phyloP scores from a whole-genome alignment of 2,888 invertebrate genomes.

The Trisateles emortualis region DNA sequence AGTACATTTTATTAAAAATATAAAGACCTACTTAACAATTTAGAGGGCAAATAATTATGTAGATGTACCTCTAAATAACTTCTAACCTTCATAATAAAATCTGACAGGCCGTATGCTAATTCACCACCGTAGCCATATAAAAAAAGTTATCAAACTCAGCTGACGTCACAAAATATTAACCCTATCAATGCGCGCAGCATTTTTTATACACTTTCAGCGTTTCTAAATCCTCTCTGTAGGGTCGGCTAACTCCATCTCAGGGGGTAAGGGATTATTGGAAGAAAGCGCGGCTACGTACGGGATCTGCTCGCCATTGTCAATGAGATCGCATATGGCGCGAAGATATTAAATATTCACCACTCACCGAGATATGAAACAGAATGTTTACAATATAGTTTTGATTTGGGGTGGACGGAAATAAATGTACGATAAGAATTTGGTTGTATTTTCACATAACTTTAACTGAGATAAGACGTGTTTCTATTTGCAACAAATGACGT shows the following conservation, averaged over 20 bases:
- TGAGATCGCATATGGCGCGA: constrained; percentile 68
- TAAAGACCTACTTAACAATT: too few species aligned
- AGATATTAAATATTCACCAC: constrained; percentile 76
- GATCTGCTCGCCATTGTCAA: constrained; percentile 65
- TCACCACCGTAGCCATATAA: too few species aligned
- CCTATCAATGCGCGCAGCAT: constrained; percentile 41
- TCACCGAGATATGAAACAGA: constrained; percentile 44
- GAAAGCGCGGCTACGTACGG: constrained; percentile 58
- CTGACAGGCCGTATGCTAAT: too few species aligned
- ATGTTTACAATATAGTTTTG: constrained; percentile 44
- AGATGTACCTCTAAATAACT: too few species aligned
- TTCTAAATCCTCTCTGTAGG: constrained; percentile 63
- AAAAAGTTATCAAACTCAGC: constrained; percentile 24
- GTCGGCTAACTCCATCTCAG: constrained; percentile 63
- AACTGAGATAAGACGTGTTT: background rate
- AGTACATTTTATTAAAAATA: too few species aligned
- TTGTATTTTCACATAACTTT: background rate
- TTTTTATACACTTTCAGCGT: constrained; percentile 50
- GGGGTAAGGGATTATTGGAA: constrained; percentile 71
- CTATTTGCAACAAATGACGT: background rate
- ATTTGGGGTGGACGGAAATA: constrained; percentile 31
- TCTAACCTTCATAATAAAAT: too few species aligned
- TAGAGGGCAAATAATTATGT: too few species aligned
- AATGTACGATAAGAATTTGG: constrained; percentile 9
- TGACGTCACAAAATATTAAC: constrained; percentile 45